Conservation (phyloP, 2,113 vertebrate species). For the Takifugu flavidus region DNA sequence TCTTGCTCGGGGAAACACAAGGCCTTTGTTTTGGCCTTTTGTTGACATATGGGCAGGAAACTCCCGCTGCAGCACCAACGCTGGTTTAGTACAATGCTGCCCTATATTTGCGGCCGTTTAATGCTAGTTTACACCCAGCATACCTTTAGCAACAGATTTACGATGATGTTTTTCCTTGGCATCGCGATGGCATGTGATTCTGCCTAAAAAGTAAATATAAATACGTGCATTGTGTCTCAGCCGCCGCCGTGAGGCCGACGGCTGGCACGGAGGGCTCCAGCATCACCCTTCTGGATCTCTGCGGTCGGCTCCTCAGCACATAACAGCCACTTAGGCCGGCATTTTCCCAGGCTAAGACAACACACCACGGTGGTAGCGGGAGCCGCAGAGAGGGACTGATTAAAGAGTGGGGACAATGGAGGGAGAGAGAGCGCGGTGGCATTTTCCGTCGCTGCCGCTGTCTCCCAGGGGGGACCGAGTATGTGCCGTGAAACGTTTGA, state of each 20-base stretch:
- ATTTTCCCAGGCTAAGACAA: constrained; percentile 77
- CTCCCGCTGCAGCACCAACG: constrained; percentile 44
- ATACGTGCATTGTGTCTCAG: constrained; percentile 55
- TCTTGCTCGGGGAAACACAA: constrained; percentile 51
- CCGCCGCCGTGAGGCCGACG: constrained; percentile 54
- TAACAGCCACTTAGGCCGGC: constrained; percentile 69
- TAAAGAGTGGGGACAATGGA: constrained; percentile 79
- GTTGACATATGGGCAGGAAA: constrained; percentile 57
- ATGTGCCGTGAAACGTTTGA: constrained; percentile 76
- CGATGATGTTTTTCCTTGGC: constrained; percentile 33
- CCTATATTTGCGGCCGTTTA: constrained; percentile 32
- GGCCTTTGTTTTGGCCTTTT: constrained; percentile 56
- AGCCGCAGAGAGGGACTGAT: constrained; percentile 73
- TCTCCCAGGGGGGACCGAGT: constrained; percentile 69
- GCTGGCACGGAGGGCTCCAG: constrained; percentile 63
- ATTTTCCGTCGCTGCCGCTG: constrained; percentile 69
- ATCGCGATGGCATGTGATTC: constrained; percentile 47
- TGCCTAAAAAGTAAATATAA: constrained; percentile 49
- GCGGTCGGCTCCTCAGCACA: constrained; percentile 60
- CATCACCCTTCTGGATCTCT: constrained; percentile 62
- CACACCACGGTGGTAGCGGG: constrained; percentile 71
- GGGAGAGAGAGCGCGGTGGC: constrained; percentile 69
- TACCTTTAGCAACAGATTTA: constrained; percentile 49
- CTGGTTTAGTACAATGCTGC: constrained; percentile 23
- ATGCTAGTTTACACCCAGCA: constrained; percentile 39